Evolutionary conservation across 2,797 vertebrate genomes (phyloP).

Genomic region (Tamandua tetradactyla): DNA sequence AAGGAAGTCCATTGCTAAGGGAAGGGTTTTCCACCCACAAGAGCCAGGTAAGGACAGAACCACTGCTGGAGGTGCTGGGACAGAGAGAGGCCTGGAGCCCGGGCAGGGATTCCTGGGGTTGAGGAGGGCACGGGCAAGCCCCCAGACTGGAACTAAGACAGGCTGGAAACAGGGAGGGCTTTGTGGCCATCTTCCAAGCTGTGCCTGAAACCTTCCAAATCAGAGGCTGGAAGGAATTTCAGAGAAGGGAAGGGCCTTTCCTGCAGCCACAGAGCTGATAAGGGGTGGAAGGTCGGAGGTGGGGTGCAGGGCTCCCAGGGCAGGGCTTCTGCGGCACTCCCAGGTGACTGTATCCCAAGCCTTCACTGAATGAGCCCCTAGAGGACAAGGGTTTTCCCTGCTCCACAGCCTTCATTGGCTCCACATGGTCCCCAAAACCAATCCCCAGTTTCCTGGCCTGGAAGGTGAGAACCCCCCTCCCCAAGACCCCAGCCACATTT

Average conservation of each 20-base stretch:
- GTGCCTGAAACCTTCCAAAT: background rate
- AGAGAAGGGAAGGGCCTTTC: constrained; percentile 45
- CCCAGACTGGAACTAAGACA: fast-evolving
- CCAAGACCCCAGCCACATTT: background rate
- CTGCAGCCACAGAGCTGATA: constrained; percentile 30
- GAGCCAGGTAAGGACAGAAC: background rate
- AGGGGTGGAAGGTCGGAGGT: background rate
- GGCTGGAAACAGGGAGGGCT: background rate
- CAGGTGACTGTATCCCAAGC: background rate
- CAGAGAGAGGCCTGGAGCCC: background rate
- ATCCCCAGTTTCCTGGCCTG: background rate
- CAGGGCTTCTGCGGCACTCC: background rate
- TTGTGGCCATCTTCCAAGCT: background rate
- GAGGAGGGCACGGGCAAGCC: no score
- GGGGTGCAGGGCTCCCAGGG: background rate
- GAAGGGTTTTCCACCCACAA: background rate
- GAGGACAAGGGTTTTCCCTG: background rate
- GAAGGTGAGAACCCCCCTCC: background rate
- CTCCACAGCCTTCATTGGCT: background rate
- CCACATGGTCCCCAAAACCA: background rate
- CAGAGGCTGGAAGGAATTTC: constrained; percentile 10
- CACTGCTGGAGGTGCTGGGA: no score
- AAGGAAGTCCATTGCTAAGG: fast-evolving
- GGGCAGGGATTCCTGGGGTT: background rate
- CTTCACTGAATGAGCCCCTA: background rate